phyloP scores from a whole-genome alignment of 2,113 vertebrate species.

The Corapipo altera region DNA sequence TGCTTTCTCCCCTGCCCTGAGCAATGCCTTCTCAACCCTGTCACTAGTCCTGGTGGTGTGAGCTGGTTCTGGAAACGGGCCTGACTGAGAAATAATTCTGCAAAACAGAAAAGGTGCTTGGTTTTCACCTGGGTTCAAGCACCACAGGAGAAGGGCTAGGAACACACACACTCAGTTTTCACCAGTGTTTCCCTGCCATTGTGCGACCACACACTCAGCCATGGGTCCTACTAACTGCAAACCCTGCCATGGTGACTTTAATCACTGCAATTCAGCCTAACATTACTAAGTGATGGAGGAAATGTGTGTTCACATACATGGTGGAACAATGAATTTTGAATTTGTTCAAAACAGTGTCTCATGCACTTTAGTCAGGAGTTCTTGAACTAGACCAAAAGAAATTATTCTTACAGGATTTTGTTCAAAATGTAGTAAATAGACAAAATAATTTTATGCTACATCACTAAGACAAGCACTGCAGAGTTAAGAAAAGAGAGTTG shows the following conservation, averaged over 20 bases:
- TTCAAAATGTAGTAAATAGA: background rate
- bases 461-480: background rate
- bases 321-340: background rate
- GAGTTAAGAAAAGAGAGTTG: background rate
- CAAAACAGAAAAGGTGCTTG: background rate
- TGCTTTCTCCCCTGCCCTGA: background rate
- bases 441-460: background rate
- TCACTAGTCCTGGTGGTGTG: background rate
- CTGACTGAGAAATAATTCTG: background rate
- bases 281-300: background rate
- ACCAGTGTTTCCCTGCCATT: background rate
- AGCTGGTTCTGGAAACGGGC: background rate
- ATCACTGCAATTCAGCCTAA: background rate
- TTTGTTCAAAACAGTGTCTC: background rate
- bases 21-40: background rate
- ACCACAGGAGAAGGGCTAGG: background rate
- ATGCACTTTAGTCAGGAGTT: accelerated
- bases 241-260: background rate
- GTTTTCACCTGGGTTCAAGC: background rate
- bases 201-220: background rate
- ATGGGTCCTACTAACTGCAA: background rate
- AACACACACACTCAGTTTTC: background rate
- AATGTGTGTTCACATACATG: background rate
- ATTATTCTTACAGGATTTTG: background rate
- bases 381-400: background rate